Conservation (phyloP, 2,888 invertebrate species). For the Miltochrista miniata region DNA sequence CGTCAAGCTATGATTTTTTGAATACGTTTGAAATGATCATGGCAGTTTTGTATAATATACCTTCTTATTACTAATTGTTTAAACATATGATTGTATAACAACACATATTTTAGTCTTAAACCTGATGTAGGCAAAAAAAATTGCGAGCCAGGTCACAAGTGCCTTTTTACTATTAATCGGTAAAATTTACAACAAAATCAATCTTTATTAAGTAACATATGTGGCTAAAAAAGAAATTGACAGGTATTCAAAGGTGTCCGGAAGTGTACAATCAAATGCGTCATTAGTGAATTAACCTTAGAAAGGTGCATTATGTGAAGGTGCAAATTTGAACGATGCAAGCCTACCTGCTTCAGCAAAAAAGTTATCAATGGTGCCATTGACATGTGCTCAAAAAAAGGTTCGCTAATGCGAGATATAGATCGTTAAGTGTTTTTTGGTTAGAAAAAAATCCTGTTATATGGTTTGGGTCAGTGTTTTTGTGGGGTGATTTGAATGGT, state of each 20-base stretch:
- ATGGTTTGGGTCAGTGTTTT: conserved; percentile 9
- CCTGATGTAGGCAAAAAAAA: too few species aligned
- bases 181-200: not conserved
- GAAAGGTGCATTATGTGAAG: conserved; percentile 59
- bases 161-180: too few species aligned
- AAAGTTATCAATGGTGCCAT: conserved; percentile 61
- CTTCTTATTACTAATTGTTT: too few species aligned
- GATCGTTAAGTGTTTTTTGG: conserved; percentile 43
- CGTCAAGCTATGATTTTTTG: too few species aligned
- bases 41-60: too few species aligned
- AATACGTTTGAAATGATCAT: too few species aligned
- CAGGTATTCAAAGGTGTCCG: conserved; percentile 51
- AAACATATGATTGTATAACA: too few species aligned
- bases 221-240: conserved; percentile 28
- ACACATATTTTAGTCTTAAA: too few species aligned
- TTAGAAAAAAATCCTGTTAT: conserved; percentile 16
- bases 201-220: conserved; percentile 27
- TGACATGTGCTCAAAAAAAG: conserved; percentile 64
- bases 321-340: conserved; percentile 68
- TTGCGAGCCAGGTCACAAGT: too few species aligned
- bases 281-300: conserved; percentile 71
- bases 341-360: conserved; percentile 44
- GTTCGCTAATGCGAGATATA: conserved; percentile 66
- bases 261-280: conserved; percentile 63
- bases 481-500: not conserved